phyloP scores from a whole-genome alignment of 2,113 vertebrate genomes.

The Sinocyclocheilus grahami region DNA sequence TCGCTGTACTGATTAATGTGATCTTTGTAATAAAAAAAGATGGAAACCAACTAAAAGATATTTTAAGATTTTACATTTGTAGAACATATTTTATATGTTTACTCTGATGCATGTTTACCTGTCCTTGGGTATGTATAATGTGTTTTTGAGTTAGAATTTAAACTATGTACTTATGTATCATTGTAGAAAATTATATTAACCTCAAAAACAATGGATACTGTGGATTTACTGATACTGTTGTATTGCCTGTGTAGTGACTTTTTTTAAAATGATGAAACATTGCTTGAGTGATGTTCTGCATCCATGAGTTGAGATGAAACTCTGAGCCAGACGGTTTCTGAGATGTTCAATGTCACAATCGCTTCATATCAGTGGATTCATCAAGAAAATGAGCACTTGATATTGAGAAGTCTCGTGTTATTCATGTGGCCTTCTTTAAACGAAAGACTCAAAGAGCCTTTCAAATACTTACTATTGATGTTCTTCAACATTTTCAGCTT shows the following conservation, averaged over 20 bases:
- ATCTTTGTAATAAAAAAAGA: neutral
- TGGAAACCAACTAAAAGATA: neutral
- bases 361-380: neutral
- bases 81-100: conserved; percentile 24
- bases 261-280: neutral
- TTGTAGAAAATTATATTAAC: neutral
- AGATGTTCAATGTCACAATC: neutral
- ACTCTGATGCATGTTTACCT: neutral
- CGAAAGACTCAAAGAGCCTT: conserved; percentile 45
- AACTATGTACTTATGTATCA: neutral
- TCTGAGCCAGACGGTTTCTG: neutral
- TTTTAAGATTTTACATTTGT: conserved; percentile 10
- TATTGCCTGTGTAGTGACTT: conserved; percentile 1
- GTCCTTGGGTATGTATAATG: neutral
- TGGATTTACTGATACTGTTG: neutral
- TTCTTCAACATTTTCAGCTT: conserved; percentile 37
- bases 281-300: neutral
- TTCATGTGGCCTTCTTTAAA: conserved; percentile 70
- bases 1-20: neutral
- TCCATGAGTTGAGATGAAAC: neutral
- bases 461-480: conserved; percentile 53
- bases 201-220: neutral
- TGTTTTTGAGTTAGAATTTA: neutral
- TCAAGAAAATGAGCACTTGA: conserved; percentile 32
- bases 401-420: conserved; percentile 41